A percentile compares a stretch with the other conserved stretches of the same genome.
Evolutionary conservation across 2,797 vertebrate genomes (phyloP).

Genomic region (Octomys mimax): DNA sequence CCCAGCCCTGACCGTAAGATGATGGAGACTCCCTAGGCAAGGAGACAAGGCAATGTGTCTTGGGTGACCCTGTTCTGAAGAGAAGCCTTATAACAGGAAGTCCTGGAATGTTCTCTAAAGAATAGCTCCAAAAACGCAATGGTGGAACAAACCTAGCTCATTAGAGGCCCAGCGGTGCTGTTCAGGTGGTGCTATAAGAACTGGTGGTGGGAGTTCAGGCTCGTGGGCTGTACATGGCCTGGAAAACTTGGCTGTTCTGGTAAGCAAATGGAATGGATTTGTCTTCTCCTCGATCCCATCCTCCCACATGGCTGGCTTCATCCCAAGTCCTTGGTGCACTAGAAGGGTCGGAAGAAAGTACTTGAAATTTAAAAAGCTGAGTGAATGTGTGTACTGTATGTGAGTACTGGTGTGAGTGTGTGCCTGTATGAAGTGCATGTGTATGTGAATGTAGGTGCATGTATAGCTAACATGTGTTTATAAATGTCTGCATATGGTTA

Average conservation of each 20-base stretch:
- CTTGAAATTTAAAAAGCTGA: not conserved
- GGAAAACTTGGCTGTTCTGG: not conserved
- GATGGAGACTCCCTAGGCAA: not conserved
- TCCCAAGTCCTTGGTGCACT: not conserved
- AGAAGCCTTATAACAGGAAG: not conserved
- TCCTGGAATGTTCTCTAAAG: not conserved
- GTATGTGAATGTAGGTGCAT: not conserved
- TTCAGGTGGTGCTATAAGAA: not conserved
- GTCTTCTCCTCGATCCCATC: not conserved
- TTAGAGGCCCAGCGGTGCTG: not conserved
- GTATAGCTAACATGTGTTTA: not conserved
- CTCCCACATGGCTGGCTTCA: not conserved
- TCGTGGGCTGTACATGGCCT: not conserved
- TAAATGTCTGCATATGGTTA: no score
- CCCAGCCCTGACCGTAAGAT: not conserved
- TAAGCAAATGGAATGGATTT: not conserved
- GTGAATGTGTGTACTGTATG: not conserved
- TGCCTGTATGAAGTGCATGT: not conserved
- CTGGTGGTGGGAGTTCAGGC: not conserved
- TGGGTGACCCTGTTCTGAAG: not conserved
- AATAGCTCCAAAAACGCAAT: fast-evolving
- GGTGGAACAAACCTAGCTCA: not conserved
- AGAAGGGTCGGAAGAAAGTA: not conserved
- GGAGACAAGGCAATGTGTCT: not conserved
- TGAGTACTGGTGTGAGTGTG: not conserved